These are phyloP conservation scores for Arvicanthis niloticus DNA, from an alignment of 2,113 vertebrate genomes.

Conservation along the genomic window DNA sequence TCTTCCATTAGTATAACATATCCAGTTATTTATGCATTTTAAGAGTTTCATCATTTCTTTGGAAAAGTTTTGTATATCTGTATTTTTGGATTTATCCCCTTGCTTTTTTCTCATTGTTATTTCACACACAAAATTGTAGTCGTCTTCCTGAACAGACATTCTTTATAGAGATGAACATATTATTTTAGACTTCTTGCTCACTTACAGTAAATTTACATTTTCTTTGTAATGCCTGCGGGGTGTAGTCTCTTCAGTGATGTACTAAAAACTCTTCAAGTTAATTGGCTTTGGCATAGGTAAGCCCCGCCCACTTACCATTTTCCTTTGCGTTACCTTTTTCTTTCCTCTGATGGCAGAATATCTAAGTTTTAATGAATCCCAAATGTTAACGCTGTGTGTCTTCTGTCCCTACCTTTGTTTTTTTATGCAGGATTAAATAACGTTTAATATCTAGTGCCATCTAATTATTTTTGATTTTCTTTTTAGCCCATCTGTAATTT, in stretches of 20 bases:
- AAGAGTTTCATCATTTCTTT: slow-evolving; percentile 9
- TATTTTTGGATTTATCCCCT: neutral
- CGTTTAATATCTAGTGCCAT: neutral
- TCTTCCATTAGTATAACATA: neutral
- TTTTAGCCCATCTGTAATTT: slow-evolving; percentile 37
- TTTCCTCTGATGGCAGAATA: neutral
- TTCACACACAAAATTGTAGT: neutral
- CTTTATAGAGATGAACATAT: slow-evolving; percentile 6
- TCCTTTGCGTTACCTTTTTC: neutral
- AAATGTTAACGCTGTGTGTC: neutral
- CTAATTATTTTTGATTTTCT: slow-evolving; percentile 39
- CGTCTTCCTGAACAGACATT: neutral
- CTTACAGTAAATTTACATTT: neutral
- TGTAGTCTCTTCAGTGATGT: neutral
- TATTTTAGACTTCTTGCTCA: neutral
- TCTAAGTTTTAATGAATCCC: neutral
- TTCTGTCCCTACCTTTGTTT: slow-evolving; percentile 24
- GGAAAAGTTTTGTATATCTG: neutral
- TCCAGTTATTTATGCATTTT: neutral
- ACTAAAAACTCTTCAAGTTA: neutral
- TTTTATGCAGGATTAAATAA: slow-evolving; percentile 4
- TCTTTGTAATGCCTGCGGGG: neutral
- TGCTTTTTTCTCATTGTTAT: neutral
- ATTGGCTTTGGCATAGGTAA: neutral
- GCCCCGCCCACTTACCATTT: neutral